Evolutionary conservation across 1,140 invertebrate species (phyloP).

Genomic region (Heliothis virescens): DNA sequence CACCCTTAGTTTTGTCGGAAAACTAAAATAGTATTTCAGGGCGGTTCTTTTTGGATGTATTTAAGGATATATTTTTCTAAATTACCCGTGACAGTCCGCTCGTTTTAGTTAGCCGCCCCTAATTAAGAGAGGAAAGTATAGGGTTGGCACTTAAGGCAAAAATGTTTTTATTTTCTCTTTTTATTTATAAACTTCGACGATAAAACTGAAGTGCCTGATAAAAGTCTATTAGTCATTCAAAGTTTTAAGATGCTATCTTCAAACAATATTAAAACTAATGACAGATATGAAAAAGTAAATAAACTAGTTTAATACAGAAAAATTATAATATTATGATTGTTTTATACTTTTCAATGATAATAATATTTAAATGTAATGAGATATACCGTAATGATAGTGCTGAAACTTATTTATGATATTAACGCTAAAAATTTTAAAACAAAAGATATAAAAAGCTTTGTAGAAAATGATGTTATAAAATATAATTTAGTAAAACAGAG

Average conservation of each 20-base stretch:
- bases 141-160: conserved; percentile 38
- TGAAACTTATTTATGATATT: neutral
- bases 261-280: too few relatives aligned
- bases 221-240: too few relatives aligned
- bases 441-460: neutral
- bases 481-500: neutral
- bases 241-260: too few relatives aligned
- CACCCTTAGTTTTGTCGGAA: neutral
- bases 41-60: conserved; percentile 4
- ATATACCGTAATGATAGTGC: neutral
- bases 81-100: conserved; percentile 45
- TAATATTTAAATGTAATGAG: too few relatives aligned
- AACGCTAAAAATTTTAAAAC: too few relatives aligned
- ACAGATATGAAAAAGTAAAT: too few relatives aligned
- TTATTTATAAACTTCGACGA: neutral
- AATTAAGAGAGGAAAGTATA: conserved; percentile 53
- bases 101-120: conserved; percentile 51
- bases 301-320: too few relatives aligned
- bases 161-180: neutral
- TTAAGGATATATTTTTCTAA: conserved; percentile 52
- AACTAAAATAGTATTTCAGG: neutral
- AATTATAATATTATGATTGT: too few relatives aligned
- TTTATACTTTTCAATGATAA: too few relatives aligned
- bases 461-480: neutral
- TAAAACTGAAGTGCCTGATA: too few relatives aligned